These are phyloP conservation scores for Oncorhynchus kisutch DNA, from an alignment of 2,113 vertebrate species.

Conservation along the genomic window DNA sequence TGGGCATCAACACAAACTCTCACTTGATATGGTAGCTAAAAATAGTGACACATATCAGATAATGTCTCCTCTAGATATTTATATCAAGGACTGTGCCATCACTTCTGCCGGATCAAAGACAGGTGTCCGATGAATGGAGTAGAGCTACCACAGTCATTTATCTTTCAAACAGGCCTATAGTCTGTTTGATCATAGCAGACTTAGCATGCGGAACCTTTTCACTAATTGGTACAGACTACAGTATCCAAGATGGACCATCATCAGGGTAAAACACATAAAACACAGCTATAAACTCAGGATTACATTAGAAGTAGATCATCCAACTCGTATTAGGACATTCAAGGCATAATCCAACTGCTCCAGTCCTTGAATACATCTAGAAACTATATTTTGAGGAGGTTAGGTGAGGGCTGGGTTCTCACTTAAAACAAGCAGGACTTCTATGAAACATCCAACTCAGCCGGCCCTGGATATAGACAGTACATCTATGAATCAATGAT, in stretches of 20 bases:
- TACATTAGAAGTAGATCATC: background rate
- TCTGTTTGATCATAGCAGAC: background rate
- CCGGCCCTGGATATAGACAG: too few species aligned
- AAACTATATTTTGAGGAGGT: too few species aligned
- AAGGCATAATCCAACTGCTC: background rate
- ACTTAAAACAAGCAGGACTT: too few species aligned
- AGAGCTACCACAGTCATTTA: background rate
- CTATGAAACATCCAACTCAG: too few species aligned
- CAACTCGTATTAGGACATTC: background rate
- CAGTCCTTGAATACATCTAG: background rate
- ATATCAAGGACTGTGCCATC: background rate
- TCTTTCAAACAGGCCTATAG: constrained; percentile 6
- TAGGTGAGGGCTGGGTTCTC: too few species aligned
- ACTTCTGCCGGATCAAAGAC: background rate
- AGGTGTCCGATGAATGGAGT: background rate
- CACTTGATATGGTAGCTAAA: background rate
- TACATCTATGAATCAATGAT: background rate
- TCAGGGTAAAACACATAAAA: constrained; percentile 22
- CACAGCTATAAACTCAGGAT: constrained; percentile 22
- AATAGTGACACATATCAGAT: constrained; percentile 4
- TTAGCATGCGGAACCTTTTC: too few species aligned
- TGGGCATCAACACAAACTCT: background rate
- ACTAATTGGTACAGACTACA: background rate
- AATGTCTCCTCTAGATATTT: constrained; percentile 10
- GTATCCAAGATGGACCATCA: constrained; percentile 8